Base-by-base conservation (phyloP, 2,888 invertebrate species). In the Phortica okadai region DNA sequence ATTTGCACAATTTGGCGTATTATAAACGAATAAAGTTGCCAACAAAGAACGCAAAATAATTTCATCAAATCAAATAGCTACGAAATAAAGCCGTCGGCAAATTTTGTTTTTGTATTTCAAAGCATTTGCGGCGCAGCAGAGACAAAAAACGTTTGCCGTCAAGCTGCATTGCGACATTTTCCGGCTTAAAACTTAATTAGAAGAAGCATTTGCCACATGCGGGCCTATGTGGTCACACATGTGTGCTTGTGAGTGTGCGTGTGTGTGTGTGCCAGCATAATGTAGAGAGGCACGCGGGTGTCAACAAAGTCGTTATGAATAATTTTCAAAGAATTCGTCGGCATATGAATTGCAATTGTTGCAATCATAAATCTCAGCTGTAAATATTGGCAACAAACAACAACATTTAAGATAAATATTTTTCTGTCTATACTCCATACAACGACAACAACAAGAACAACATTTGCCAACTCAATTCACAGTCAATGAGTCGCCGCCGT, bases 311-410 rank as follows among this genome's bases (percentile, higher is more conserved):
- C n/a, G 58, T 72, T 74, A 45, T 79, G 64, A 76, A 77, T 74
- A 64, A 45, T 70, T 41, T 14, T 21, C 69, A 33, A 72, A 59
- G 11, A 67, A 73, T 70, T 78, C 54, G 78, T 78, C 8, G 66
- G 42, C 6, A 42, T 50, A 11, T 8, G 8, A 11, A 14, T 14
- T 50, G 50, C 8, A 77, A 73, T 76, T 74, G 59, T 64, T 70
- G 67, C 78, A 77, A 78, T 74, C 79, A 77, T 79, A 82, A 81
- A 66, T 76, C 50, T 77, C 64, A 59, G 62, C 74, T 82, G 79
- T 73, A 78, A 81, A 78, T 74, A 69, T 86, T 88, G 79, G 82
- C 77, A 76, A 64, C 66, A 21, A 77, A 78, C 70, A 77, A 73
- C 16, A 75, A 73, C 50, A 25, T 44, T 69, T 45, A 16, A 45